Base-by-base conservation (phyloP, 2,888 invertebrate species). In the Aromia moschata region DNA sequence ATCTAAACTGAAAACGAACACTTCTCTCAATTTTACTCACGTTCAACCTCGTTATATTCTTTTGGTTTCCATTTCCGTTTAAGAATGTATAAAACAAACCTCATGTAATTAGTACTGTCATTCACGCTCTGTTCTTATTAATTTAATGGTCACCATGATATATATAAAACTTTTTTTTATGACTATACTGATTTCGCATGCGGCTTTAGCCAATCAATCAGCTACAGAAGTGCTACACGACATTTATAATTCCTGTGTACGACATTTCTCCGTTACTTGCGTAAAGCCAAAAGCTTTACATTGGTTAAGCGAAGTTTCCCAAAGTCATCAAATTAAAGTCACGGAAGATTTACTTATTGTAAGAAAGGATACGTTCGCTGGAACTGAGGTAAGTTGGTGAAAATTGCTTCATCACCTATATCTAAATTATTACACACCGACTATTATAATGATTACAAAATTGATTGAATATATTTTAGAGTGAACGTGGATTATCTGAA, bases 291-390 rank as follows among this genome's bases (percentile, higher is more conserved):
- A 91, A 79, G 86, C 92, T 41, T 79, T 93, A 74, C 84, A 87
- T 66, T 93, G 92, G 88, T 84, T 92, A 70, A 88, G 87, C 68
- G 83, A 85, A 59, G 89, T 88, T 1, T 80, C 85, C 14, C 84
- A 86, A 70, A 84, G 89, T 70, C 88, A 90, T 56, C 87, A 87
- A 75, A 89, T 93, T 67, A 86, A 84, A 60, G 85, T 93, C 64
- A 92, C 92, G 3, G 87, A 92, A n/a, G 89, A 92, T 74, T 82
- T 93, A 56, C 84, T 88, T 10, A 85, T 93, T 64, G 84, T 92
- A 16, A 89, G 86, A 74, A 90, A 88, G 41, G 83, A 81, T 40
- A 81, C 78, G 44, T 76, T 85, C 1, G 75, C 18, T 31, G 58
- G 60, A 43, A 46, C 51, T 38, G 67, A 72, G 66, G 69, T 66